These are phyloP conservation scores for Formica exsecta DNA, from an alignment of 1,140 invertebrate genomes.

Conservation along the genomic window DNA sequence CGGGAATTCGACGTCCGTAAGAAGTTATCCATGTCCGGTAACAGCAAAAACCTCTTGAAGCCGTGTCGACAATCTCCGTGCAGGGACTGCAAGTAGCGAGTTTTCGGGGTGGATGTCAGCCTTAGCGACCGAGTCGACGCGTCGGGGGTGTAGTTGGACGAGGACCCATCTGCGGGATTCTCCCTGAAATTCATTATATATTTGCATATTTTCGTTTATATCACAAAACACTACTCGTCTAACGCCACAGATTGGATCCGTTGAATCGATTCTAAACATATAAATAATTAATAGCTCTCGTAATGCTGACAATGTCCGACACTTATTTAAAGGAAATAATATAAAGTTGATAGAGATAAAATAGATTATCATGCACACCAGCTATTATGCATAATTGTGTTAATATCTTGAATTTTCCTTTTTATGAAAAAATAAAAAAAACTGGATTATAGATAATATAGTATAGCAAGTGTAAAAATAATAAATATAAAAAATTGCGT, in stretches of 20 bases:
- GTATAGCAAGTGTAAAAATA: background rate
- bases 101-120: conserved; percentile 72
- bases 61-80: conserved; percentile 81
- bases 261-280: conserved; percentile 58
- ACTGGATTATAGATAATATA: background rate
- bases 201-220: background rate
- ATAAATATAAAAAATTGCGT: background rate
- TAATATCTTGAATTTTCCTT: background rate
- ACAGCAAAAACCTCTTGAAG: conserved; percentile 87
- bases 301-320: background rate
- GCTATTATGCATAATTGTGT: background rate
- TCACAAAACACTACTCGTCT: background rate
- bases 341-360: background rate
- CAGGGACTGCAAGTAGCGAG: conserved; percentile 83
- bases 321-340: conserved; percentile 12
- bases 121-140: conserved; percentile 81
- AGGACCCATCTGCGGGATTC: conserved; percentile 87
- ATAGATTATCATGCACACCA: background rate
- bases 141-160: conserved; percentile 86
- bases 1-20: conserved; percentile 73
- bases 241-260: background rate
- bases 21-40: conserved; percentile 88
- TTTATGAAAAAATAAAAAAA: background rate
- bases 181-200: conserved; percentile 80
- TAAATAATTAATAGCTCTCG: conserved; percentile 31